phyloP scores from a whole-genome alignment of 2,113 vertebrate genomes.

The Gadus chalcogrammus region DNA sequence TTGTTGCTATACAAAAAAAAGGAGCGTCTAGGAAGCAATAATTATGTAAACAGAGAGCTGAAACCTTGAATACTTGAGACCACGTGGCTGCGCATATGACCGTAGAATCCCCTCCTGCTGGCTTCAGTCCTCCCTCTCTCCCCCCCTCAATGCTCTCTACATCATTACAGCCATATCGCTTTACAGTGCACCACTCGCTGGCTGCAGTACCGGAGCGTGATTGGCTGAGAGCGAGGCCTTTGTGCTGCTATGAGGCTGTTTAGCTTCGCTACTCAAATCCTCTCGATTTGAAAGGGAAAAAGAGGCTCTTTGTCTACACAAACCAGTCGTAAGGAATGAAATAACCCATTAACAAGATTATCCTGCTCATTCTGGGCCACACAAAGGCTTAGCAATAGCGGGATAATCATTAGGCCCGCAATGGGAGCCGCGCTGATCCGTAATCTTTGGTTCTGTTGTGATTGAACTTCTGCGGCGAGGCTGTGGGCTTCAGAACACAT shows the following conservation, averaged over 20 bases:
- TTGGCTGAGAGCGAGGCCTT: conserved; percentile 46
- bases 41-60: conserved; percentile 61
- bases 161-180: conserved; percentile 32
- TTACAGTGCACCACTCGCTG: conserved; percentile 11
- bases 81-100: conserved; percentile 24
- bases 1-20: conserved; percentile 44
- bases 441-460: conserved; percentile 45
- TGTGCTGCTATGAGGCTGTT: conserved; percentile 50
- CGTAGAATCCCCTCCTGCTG: not conserved
- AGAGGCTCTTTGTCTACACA: conserved; percentile 48
- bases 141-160: conserved; percentile 16
- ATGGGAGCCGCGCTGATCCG: conserved; percentile 53
- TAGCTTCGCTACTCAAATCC: conserved; percentile 50
- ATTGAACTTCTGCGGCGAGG: conserved; percentile 47
- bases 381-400: conserved; percentile 53
- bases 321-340: conserved; percentile 52
- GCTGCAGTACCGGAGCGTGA: conserved; percentile 37
- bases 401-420: conserved; percentile 55
- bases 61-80: conserved; percentile 46
- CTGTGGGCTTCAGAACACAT: conserved; percentile 37
- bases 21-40: conserved; percentile 45
- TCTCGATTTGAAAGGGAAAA: conserved; percentile 38
- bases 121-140: not conserved
- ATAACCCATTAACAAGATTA: conserved; percentile 65
- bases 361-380: conserved; percentile 48